A percentile compares a stretch with the other conserved stretches of the same genome.
Conservation (phyloP, 2,888 invertebrate species). For the Diplolepis rosae region DNA sequence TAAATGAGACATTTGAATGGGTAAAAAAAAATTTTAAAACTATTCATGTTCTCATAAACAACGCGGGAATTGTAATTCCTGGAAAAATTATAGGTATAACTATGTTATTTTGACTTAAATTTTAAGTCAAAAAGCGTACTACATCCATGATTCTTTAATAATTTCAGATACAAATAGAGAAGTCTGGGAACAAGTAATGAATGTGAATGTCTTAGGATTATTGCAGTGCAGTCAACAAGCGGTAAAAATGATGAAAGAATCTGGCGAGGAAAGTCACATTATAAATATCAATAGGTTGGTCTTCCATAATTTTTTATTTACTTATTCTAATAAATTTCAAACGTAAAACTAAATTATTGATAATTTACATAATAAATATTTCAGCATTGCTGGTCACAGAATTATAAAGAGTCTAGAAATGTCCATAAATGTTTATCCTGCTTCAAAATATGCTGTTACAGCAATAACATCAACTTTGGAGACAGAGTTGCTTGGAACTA, state of each 20-base stretch:
- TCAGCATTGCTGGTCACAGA: conserved; percentile 72
- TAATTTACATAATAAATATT: conserved; percentile 31
- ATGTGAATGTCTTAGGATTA: conserved; percentile 61
- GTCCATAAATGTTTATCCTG: conserved; percentile 75
- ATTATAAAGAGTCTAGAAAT: conserved; percentile 69
- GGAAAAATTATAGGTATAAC: conserved; percentile 53
- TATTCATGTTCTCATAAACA: conserved; percentile 69
- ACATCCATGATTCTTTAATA: neutral
- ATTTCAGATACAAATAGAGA: conserved; percentile 50
- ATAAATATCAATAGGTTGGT: conserved; percentile 59
- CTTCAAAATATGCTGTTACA: conserved; percentile 77
- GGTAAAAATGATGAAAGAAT: conserved; percentile 56
- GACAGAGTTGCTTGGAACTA: conserved; percentile 74
- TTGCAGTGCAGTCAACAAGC: conserved; percentile 59
- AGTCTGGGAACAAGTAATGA: conserved; percentile 50
- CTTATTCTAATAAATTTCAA: too few relatives aligned
- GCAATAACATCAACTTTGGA: conserved; percentile 77
- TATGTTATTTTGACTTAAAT: too few relatives aligned
- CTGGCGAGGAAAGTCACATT: conserved; percentile 54
- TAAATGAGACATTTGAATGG: conserved; percentile 64
- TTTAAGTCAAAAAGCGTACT: too few relatives aligned
- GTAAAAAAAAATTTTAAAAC: conserved; percentile 65
- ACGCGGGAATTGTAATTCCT: conserved; percentile 62
- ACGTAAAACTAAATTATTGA: too few relatives aligned
- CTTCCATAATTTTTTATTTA: too few relatives aligned